These are phyloP conservation scores for Micrasema longulum DNA, from an alignment of 1,140 invertebrate genomes.

Conservation along the genomic window DNA sequence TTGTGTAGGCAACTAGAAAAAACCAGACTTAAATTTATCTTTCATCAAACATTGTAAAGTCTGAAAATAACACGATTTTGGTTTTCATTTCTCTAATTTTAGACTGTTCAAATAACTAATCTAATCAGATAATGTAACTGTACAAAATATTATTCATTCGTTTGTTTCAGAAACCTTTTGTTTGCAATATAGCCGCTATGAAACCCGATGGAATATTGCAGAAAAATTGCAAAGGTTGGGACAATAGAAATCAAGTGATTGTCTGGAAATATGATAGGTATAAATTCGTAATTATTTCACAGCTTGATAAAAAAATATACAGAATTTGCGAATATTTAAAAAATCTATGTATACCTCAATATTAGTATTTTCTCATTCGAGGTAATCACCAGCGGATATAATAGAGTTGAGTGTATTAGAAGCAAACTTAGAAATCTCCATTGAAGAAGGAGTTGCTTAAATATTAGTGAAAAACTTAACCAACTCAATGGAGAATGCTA, in stretches of 20 bases:
- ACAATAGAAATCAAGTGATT: conserved; percentile 9
- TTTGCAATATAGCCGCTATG: conserved; percentile 5
- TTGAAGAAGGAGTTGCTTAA: no score
- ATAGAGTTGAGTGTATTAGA: neutral
- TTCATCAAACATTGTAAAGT: neutral
- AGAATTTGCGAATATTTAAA: neutral
- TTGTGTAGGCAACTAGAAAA: neutral
- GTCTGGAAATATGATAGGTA: conserved; percentile 24
- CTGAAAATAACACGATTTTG: neutral
- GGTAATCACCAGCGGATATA: neutral
- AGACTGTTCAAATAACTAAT: neutral
- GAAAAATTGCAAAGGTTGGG: conserved; percentile 17
- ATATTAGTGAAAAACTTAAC: no score
- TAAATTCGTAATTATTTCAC: neutral
- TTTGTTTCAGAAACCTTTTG: conserved; percentile 19
- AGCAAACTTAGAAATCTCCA: no score
- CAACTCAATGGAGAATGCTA: no score
- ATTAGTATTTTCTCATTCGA: neutral
- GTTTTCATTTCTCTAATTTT: neutral
- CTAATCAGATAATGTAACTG: no score
- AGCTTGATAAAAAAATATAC: neutral
- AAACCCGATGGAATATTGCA: neutral
- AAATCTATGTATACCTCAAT: neutral
- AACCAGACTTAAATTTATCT: neutral
- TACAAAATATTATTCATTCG: conserved; percentile 1